A percentile compares a stretch with the other conserved stretches of the same genome.
phyloP scores from a whole-genome alignment of 2,113 vertebrate species.

The Panthera tigris region DNA sequence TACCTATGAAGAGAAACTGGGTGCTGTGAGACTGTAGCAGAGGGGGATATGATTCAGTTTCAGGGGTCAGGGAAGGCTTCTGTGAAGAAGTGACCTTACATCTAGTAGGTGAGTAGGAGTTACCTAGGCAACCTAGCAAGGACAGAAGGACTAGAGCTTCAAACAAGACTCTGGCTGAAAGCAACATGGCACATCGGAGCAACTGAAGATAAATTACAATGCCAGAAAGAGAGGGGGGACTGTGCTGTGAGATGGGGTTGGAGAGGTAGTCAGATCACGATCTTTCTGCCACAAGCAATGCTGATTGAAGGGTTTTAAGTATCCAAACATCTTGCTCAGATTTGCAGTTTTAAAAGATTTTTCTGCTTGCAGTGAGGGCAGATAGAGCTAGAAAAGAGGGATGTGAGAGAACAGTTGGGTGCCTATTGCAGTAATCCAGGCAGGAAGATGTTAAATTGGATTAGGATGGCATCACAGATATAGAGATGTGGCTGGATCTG shows the following conservation, averaged over 20 bases:
- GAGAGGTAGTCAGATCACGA: neutral
- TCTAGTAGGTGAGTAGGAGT: neutral
- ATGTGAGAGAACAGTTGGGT: neutral
- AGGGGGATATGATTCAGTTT: neutral
- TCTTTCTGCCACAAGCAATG: neutral
- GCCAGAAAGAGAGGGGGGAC: neutral
- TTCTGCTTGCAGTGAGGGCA: neutral
- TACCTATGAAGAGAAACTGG: neutral
- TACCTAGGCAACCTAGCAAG: neutral
- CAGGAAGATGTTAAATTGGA: neutral
- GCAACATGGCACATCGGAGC: neutral
- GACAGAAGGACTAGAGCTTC: neutral
- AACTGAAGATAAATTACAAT: neutral
- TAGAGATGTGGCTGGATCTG: neutral
- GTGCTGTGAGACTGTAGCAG: neutral
- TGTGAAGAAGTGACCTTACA: neutral
- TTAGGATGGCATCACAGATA: neutral
- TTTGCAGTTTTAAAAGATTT: neutral
- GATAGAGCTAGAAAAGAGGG: neutral
- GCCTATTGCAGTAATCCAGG: too few relatives aligned
- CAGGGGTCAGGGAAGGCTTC: neutral
- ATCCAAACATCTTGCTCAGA: neutral
- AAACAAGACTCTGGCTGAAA: neutral
- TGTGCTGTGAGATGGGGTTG: neutral
- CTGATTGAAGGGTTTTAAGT: neutral